These are phyloP conservation scores for Trogon melanurus DNA, from an alignment of 2,113 vertebrate genomes.

Conservation along the genomic window DNA sequence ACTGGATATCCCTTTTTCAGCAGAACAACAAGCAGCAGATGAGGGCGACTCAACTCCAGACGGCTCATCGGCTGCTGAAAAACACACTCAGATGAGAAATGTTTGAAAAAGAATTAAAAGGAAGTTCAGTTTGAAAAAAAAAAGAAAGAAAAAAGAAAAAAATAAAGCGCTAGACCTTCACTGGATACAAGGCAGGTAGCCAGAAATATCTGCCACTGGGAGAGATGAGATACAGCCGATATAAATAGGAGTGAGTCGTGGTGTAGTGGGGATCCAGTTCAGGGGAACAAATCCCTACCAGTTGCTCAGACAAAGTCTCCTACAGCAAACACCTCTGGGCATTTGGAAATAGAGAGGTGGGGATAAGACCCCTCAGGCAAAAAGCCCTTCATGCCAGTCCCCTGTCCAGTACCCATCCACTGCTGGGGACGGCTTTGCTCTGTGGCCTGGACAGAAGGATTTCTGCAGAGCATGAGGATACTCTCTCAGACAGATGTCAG, in stretches of 20 bases:
- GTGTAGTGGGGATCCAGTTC: slow-evolving; percentile 9
- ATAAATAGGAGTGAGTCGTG: slow-evolving; percentile 51
- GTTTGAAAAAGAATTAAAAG: background rate
- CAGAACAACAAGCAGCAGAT: background rate
- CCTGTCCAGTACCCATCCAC: background rate
- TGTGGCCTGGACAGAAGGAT: background rate
- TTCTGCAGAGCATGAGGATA: background rate
- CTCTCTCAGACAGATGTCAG: background rate
- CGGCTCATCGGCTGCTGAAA: background rate
- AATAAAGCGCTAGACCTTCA: background rate
- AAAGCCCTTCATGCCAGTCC: background rate
- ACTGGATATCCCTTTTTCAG: background rate
- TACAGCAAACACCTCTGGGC: background rate
- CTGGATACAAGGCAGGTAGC: slow-evolving; percentile 12
- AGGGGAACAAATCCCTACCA: background rate
- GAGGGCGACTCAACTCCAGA: background rate
- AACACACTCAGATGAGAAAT: background rate
- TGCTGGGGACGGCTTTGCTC: background rate
- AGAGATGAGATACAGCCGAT: slow-evolving; percentile 12
- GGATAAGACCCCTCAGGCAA: background rate
- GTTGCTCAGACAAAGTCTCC: slow-evolving; percentile 23
- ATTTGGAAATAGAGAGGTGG: background rate
- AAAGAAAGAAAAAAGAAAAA: background rate
- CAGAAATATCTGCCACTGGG: slow-evolving; percentile 48
- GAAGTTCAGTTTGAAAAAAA: background rate